phyloP scores from a whole-genome alignment of 2,113 vertebrate genomes.

The Aramus guarauna region DNA sequence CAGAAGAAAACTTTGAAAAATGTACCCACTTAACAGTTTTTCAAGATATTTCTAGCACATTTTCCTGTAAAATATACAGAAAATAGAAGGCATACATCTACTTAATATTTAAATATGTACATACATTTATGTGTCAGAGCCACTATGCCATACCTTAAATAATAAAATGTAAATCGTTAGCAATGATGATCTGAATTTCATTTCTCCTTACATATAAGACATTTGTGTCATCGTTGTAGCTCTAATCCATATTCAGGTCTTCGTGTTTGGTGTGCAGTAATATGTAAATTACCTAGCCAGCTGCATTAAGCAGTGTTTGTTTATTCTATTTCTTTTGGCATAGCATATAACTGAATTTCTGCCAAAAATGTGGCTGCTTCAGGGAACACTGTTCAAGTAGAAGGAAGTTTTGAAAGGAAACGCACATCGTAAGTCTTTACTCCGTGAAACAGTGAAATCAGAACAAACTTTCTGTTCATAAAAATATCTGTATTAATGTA shows the following conservation, averaged over 20 bases:
- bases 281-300: slow-evolving; percentile 80
- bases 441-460: slow-evolving; percentile 69
- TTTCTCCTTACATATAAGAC: slow-evolving; percentile 65
- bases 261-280: slow-evolving; percentile 74
- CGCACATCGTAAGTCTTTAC: slow-evolving; percentile 65
- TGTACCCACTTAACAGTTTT: neutral
- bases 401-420: slow-evolving; percentile 78
- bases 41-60: neutral
- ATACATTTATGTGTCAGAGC: neutral
- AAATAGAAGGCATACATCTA: neutral
- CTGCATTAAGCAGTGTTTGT: slow-evolving; percentile 81
- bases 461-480: slow-evolving; percentile 74
- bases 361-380: slow-evolving; percentile 78
- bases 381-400: slow-evolving; percentile 63
- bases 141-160: neutral
- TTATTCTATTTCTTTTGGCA: slow-evolving; percentile 80
- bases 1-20: neutral
- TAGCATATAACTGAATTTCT: slow-evolving; percentile 76
- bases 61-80: neutral
- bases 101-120: neutral
- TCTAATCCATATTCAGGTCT: slow-evolving; percentile 78
- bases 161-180: slow-evolving; percentile 37
- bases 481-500: slow-evolving; percentile 68
- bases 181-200: slow-evolving; percentile 62
- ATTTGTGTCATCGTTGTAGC: slow-evolving; percentile 67